Percentiles rank a stretch among this genome's conserved stretches.
Evolutionary conservation across 2,888 invertebrate genomes (phyloP).

Genomic region (Leucophenga montana): DNA sequence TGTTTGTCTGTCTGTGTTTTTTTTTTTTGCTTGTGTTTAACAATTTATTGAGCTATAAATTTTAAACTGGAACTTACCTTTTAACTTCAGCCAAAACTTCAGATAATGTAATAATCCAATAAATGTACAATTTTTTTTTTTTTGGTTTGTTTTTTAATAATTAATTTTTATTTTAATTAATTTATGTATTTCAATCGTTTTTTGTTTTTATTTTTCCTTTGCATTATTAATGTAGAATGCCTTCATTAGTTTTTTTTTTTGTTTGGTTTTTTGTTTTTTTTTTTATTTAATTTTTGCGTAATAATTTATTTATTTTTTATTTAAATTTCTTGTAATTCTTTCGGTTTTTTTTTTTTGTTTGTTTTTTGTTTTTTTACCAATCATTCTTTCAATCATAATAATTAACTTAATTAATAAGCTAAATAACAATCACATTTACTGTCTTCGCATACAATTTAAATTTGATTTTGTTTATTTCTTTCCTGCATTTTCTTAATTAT

Average conservation of each 20-base stretch:
- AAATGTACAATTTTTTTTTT: too few relatives aligned
- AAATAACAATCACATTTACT: constrained; percentile 72
- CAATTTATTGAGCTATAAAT: too few relatives aligned
- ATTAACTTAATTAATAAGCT: constrained; percentile 65
- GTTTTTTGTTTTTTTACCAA: constrained; percentile 35
- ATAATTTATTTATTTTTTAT: constrained; percentile 32
- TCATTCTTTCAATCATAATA: constrained; percentile 33
- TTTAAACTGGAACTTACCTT: too few relatives aligned
- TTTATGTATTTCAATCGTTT: constrained; percentile 10
- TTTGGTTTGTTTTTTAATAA: constrained; percentile 12
- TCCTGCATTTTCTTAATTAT: constrained; percentile 6
- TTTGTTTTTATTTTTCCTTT: not conserved
- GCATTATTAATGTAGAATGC: not conserved
- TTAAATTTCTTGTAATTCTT: constrained; percentile 41
- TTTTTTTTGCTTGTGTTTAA: too few relatives aligned
- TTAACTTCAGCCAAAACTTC: too few relatives aligned
- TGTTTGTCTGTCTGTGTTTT: too few relatives aligned
- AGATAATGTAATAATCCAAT: too few relatives aligned
- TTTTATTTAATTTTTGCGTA: constrained; percentile 19
- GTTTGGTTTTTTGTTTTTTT: too few relatives aligned
- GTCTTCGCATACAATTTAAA: constrained; percentile 35
- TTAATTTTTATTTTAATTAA: constrained; percentile 11
- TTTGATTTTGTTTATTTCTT: constrained; percentile 34
- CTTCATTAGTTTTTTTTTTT: not conserved
- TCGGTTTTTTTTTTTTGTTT: constrained; percentile 26